Percentiles rank a stretch among this genome's conserved stretches.
These are phyloP conservation scores for Zaprionus camerounensis DNA, from an alignment of 1,140 invertebrate species.

Conservation along the genomic window DNA sequence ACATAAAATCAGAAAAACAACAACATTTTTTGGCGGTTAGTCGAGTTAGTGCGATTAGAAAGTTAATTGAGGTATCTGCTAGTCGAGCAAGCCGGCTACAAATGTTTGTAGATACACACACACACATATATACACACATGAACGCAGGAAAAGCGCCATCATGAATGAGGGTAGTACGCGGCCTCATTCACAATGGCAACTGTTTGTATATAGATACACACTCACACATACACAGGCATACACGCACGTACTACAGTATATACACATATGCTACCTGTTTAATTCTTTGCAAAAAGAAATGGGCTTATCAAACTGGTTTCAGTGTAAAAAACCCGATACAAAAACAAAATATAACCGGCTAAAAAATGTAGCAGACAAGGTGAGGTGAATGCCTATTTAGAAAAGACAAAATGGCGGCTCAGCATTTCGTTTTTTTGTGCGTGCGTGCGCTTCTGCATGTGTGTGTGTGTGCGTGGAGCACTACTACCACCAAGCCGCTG, in stretches of 20 bases:
- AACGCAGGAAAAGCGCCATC: background rate
- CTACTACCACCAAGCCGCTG: conserved; percentile 20
- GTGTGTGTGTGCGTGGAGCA: conserved; percentile 23
- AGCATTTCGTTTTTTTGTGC: background rate
- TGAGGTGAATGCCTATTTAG: conserved; percentile 31
- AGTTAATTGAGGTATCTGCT: background rate
- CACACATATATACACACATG: background rate
- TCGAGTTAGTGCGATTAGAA: background rate
- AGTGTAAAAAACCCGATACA: conserved; percentile 2
- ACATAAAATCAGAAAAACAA: conserved; percentile 38
- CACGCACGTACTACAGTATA: conserved; percentile 16
- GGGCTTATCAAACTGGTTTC: conserved; percentile 56
- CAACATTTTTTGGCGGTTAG: background rate
- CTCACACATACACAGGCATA: conserved; percentile 52
- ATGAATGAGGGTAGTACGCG: conserved; percentile 1
- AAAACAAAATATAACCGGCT: conserved; percentile 32
- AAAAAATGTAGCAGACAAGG: conserved; percentile 34
- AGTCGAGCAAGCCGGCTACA: background rate
- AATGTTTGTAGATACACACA: background rate
- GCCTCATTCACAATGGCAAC: background rate
- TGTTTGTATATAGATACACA: conserved; percentile 50
- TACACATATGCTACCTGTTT: conserved; percentile 37
- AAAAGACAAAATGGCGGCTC: conserved; percentile 64
- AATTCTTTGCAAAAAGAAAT: conserved; percentile 33
- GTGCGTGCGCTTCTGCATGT: conserved; percentile 21